Base-by-base conservation (phyloP, 2,113 vertebrate genomes). In the Dromiciops gliroides region DNA sequence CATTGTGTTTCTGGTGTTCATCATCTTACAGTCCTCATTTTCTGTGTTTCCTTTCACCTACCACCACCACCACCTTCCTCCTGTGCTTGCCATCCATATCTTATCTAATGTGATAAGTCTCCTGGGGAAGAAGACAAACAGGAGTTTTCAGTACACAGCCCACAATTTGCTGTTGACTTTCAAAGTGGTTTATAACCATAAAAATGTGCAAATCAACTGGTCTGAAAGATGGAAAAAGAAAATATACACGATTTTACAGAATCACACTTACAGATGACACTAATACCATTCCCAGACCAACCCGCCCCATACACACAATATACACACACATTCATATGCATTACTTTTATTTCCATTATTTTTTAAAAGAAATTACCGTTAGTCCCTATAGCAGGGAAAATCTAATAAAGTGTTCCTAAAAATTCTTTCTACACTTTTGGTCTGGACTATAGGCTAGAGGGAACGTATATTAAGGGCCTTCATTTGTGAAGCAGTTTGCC, bases 221-320 rank as follows among this genome's bases (percentile, higher is more conserved):
- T 94, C 37, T 95, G 67, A 2, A 90, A 92, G 91, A 88, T 91
- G 75, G 90, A 90, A 50, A 94, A 94, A 96, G 92, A 92, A 97
- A 96, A 51, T 31, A 92, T 8, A 28, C 5, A 83, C 51, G 24
- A 22, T 56, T 94, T 90, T 91, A 94, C 49, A 51, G 50, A 94
- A 52, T 91, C 24, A 51, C 91, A 51, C 92, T 67, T 67, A 92
- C 88, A 92, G 67, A 4, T 47, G n/a, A 19, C 67, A 89, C 50
- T 95, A 47, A 67, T 22, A 44, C n/a, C 37, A 23, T 44, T 83
- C 67, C 67, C 67, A 83, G 67, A 83, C 14, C 14, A n/a, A n/a
- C 16, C n/a, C 26, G 0, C 67, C 67, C 67, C 19, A 83, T 44
- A 22, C n/a, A 22, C 5, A 83, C 31, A 75, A n/a, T n/a, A 60